Evolutionary conservation across 2,113 vertebrate species (phyloP), one percentile per base, ranked within the genome.

Genomic region (Natator depressus): DNA sequence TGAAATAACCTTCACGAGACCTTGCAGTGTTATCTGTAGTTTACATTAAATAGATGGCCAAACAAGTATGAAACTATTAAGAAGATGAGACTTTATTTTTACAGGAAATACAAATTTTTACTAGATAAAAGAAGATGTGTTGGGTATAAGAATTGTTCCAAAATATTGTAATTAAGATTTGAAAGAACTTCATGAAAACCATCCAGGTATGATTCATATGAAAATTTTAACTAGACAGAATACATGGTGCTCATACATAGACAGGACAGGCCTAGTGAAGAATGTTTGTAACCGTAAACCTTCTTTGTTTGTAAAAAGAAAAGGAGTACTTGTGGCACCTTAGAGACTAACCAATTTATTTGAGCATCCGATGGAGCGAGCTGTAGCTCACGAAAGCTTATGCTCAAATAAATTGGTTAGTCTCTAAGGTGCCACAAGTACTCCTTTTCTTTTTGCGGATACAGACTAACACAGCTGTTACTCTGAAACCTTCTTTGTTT

Each of bases 111-210:
- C n/a, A 10, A 86, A 22, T 8, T 57, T 88, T 80, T 1, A 0
- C 0, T 76, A 27, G 12, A 10, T 78, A 83, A 91, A 90, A 85
- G 13, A 3, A 51, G 49, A 1, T 0, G 0, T 17, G 8, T 57
- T 85, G 22, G 4, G 75, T 82, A 76, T 85, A 59, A 22, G 16
- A 78, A 6, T 8, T 84, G 1, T 51, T 91, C 88, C 65, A 92
- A 38, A 88, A 80, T 54, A 54, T 54, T 54, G 20, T 54, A 54
- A 54, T 54, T 54, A 51, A 88, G 13, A 75, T 53, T 5, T 88
- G 78, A 46, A 84, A 65, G 17, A 53, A 31, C 2, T 79, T 84
- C n/a, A 10, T 25, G 54, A 94, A 78, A 4, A 4, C 59, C 29
- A 87, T 54, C 53, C 53, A 54, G 20, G 20, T 54, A 9, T 54